Percentiles rank a stretch among this genome's conserved stretches.
These are phyloP conservation scores for Girardinichthys multiradiatus DNA, from an alignment of 2,113 vertebrate species.

Conservation along the genomic window DNA sequence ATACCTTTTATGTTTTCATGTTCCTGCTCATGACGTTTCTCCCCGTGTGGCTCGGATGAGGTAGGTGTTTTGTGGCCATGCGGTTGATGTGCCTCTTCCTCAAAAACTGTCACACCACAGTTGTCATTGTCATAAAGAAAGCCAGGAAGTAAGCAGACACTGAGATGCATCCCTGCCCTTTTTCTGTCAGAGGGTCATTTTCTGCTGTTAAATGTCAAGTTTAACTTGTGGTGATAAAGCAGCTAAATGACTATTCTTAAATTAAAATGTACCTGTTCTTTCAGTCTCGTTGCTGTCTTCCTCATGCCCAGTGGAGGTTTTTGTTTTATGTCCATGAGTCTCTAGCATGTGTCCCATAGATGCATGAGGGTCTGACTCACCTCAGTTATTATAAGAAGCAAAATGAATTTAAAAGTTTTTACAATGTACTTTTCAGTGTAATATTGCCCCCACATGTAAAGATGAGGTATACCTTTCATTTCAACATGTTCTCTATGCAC, in stretches of 20 bases:
- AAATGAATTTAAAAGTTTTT: not conserved
- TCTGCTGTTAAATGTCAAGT: not conserved
- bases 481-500: not conserved
- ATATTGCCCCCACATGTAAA: not conserved
- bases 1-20: not conserved
- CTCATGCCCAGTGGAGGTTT: not conserved
- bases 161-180: not conserved
- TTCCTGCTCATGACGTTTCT: not conserved
- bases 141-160: not conserved
- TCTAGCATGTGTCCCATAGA: slow-evolving; percentile 13
- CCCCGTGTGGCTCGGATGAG: not conserved
- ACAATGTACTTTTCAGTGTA: not conserved
- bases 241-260: not conserved
- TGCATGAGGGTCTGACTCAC: slow-evolving; percentile 16
- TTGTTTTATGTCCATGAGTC: slow-evolving; percentile 8
- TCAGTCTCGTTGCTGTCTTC: not conserved
- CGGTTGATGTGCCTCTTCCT: slow-evolving; percentile 4
- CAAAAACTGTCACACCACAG: slow-evolving; percentile 19
- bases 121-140: not conserved
- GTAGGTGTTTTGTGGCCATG: slow-evolving; percentile 7
- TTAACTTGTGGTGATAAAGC: not conserved
- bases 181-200: not conserved
- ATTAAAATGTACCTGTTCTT: slow-evolving; percentile 6
- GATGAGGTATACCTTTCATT: slow-evolving; percentile 23
- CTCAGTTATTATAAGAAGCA: not conserved